Conservation (phyloP, 2,888 invertebrate species). For the Orthosia cruda region DNA sequence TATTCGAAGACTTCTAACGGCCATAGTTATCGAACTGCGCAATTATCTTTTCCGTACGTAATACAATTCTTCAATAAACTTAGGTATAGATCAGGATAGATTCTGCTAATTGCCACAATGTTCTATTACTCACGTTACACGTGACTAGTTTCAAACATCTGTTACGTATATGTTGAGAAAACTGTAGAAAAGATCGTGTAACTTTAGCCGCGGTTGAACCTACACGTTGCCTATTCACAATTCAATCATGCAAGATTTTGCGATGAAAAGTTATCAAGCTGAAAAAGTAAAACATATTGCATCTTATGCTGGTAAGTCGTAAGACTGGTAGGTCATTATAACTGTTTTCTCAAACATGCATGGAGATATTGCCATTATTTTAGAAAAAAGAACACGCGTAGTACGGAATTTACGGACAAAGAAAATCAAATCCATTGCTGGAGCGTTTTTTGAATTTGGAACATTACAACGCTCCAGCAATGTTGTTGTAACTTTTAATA, state of each 20-base stretch:
- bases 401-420: too few species aligned
- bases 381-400: too few species aligned
- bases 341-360: too few species aligned
- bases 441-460: too few species aligned
- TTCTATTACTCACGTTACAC: neutral
- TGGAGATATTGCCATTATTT: too few species aligned
- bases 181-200: neutral
- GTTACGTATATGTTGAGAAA: neutral
- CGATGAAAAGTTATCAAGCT: too few species aligned
- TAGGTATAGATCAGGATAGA: neutral
- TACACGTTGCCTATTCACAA: neutral
- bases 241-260: too few species aligned
- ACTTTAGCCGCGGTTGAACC: neutral
- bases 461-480: too few species aligned
- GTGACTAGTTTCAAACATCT: neutral
- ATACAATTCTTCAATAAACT: neutral
- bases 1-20: too few species aligned
- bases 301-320: neutral
- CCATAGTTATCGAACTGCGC: neutral
- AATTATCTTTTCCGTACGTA: neutral
- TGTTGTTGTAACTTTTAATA: too few species aligned
- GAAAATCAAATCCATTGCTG: too few species aligned
- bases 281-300: too few species aligned
- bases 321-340: neutral
- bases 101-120: constrained; percentile 2